These are phyloP conservation scores for Drosophila seclusa DNA, from an alignment of 2,888 invertebrate genomes.

Conservation along the genomic window DNA sequence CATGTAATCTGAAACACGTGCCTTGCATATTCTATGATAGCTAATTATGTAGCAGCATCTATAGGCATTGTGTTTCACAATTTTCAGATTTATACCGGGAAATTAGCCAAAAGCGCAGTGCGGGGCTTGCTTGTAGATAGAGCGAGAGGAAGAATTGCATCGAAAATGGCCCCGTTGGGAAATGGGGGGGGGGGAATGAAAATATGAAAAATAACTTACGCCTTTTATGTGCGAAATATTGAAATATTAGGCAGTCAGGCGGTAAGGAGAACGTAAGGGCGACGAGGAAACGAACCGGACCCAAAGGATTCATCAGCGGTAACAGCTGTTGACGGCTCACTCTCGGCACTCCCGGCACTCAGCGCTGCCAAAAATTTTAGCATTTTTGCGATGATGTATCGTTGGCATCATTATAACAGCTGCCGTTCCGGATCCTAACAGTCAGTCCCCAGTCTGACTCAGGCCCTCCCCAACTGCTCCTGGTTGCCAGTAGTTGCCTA, in stretches of 20 bases:
- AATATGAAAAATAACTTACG: conserved; percentile 80
- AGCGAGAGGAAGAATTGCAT: conserved; percentile 14
- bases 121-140: not conserved
- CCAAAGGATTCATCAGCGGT: conserved; percentile 80
- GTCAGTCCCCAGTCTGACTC: conserved; percentile 34
- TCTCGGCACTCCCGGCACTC: conserved; percentile 29
- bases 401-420: conserved; percentile 80
- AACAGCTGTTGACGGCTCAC: conserved; percentile 75
- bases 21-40: conserved; percentile 76
- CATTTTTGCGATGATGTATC: conserved; percentile 82
- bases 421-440: conserved; percentile 62
- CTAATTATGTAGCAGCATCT: conserved; percentile 66
- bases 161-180: conserved; percentile 22
- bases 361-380: conserved; percentile 74
- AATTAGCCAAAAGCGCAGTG: conserved; percentile 66
- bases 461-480: no score
- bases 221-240: conserved; percentile 80
- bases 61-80: conserved; percentile 46
- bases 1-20: conserved; percentile 62
- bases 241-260: conserved; percentile 68
- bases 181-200: conserved; percentile 6
- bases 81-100: conserved; percentile 69
- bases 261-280: not conserved
- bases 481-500: conserved; percentile 33
- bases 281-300: conserved; percentile 56